Base-by-base conservation (phyloP, 2,113 vertebrate genomes). In the Thunnus thynnus region DNA sequence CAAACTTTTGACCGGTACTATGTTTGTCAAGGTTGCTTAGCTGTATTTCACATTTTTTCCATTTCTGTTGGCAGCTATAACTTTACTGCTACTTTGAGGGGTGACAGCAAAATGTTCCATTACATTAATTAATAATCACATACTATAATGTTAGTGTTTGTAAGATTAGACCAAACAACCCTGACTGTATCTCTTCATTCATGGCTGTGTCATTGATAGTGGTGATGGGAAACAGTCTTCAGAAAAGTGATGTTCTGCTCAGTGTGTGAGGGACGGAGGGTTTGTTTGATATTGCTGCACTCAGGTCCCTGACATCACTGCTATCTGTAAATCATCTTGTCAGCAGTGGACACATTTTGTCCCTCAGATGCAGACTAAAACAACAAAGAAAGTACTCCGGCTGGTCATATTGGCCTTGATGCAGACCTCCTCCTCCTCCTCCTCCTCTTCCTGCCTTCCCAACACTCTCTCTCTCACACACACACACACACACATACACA, bases 281-380 rank as follows among this genome's bases (percentile, higher is more conserved):
- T 47, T 25, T 62, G 72, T 79, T 56, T 80, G 44, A 66, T 32
- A 2, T 25, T 16, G 79, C 27, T 32, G 63, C 4, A 68, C 75
- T 67, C 72, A 64, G 71, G 90, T 89, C 91, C 91, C 86, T 94
- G 94, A 93, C 89, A 82, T 54, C 47, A n/a, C 72, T 66, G 72
- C 22, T 80, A 74, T 90, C 85, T 87, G 50, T 55, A 78, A 80
- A 94, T 89, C 58, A 74, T 73, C 70, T 80, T 75, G 84, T 85
- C 86, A 76, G 32, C 55, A 22, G 48, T n/a, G 41, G 86, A 93
- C 79, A 94, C 92, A 90, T 70, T 72, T 70, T 91, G 95, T 94
- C 89, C 91, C 86, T 92, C 74, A 54, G 60, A 79, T 78, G 56
- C 56, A 83, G 64, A 78, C 80, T 81, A 83, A 88, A 92, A 92